Evolutionary conservation across 1,140 invertebrate genomes (phyloP).

Genomic region (Heliconius himera): DNA sequence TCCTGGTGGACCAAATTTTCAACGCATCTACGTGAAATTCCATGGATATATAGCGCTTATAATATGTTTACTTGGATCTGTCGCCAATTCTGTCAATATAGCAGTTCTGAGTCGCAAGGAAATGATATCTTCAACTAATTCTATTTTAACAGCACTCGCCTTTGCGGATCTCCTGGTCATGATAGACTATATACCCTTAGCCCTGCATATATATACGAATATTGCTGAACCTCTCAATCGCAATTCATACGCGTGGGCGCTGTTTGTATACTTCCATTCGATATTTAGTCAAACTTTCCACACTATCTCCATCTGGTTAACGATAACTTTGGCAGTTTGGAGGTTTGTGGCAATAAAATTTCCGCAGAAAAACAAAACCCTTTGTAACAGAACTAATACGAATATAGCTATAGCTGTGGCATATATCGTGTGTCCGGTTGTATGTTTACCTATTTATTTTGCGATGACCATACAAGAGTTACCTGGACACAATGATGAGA

Average conservation of each 20-base stretch:
- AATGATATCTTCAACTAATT: slow-evolving; percentile 94
- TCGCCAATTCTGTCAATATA: slow-evolving; percentile 96
- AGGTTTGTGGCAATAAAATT: slow-evolving; percentile 94
- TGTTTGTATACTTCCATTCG: slow-evolving; percentile 91
- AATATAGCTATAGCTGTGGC: slow-evolving; percentile 89
- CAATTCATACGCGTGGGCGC: slow-evolving; percentile 90
- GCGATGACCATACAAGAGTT: slow-evolving; percentile 79
- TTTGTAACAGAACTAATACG: slow-evolving; percentile 89
- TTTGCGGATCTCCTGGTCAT: slow-evolving; percentile 96
- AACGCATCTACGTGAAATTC: slow-evolving; percentile 64
- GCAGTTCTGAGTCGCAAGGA: slow-evolving; percentile 94
- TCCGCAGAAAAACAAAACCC: slow-evolving; percentile 89
- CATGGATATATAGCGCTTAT: slow-evolving; percentile 79
- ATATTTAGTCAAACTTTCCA: slow-evolving; percentile 93
- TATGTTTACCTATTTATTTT: slow-evolving; percentile 93
- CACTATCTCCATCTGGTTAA: slow-evolving; percentile 96
- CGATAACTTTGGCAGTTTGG: slow-evolving; percentile 95
- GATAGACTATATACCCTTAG: slow-evolving; percentile 95
- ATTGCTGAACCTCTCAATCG: slow-evolving; percentile 76
- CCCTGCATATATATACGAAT: slow-evolving; percentile 89
- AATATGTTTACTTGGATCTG: slow-evolving; percentile 95
- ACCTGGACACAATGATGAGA: slow-evolving; percentile 32
- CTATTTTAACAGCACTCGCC: slow-evolving; percentile 92
- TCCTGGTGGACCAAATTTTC: slow-evolving; percentile 70
- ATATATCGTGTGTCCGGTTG: slow-evolving; percentile 90